Percentiles rank a stretch among this genome's conserved stretches.
phyloP scores from a whole-genome alignment of 2,888 invertebrate species.

The Acleris emargana region DNA sequence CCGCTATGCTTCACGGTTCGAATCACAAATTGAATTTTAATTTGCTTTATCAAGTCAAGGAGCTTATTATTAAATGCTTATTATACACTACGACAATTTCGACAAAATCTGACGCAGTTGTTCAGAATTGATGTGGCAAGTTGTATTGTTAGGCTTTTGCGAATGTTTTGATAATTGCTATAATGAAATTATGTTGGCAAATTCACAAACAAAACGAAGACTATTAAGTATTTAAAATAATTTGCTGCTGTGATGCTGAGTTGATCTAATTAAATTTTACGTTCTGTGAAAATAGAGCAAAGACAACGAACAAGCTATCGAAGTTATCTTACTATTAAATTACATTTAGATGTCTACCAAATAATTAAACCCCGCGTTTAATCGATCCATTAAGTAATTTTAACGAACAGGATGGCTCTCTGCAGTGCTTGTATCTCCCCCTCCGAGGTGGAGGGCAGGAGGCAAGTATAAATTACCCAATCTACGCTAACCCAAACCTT shows the following conservation, averaged over 20 bases:
- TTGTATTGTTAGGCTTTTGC: slow-evolving; percentile 45
- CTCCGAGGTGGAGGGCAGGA: slow-evolving; percentile 57
- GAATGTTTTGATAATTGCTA: slow-evolving; percentile 22
- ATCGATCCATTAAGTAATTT: slow-evolving; percentile 78
- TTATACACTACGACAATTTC: slow-evolving; percentile 69
- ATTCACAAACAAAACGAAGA: neutral
- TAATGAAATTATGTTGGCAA: slow-evolving; percentile 8
- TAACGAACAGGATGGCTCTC: slow-evolving; percentile 71
- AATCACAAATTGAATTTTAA: slow-evolving; percentile 81
- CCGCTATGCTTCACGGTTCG: slow-evolving; percentile 78
- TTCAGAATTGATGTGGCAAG: slow-evolving; percentile 52
- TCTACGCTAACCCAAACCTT: slow-evolving; percentile 78
- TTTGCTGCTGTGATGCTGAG: slow-evolving; percentile 2
- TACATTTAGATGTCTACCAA: slow-evolving; percentile 51
- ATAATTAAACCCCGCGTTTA: slow-evolving; percentile 69
- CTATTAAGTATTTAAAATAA: neutral
- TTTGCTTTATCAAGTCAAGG: slow-evolving; percentile 77
- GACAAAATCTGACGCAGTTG: slow-evolving; percentile 64
- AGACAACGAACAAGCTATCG: too few relatives aligned
- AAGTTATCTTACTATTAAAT: neutral
- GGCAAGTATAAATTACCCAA: slow-evolving; percentile 83
- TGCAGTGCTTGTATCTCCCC: slow-evolving; percentile 65
- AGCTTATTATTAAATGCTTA: slow-evolving; percentile 79
- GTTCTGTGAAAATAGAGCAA: too few relatives aligned
- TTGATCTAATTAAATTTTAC: too few relatives aligned